Base-by-base conservation (phyloP, 2,797 vertebrate genomes). In the Diceros bicornis region DNA sequence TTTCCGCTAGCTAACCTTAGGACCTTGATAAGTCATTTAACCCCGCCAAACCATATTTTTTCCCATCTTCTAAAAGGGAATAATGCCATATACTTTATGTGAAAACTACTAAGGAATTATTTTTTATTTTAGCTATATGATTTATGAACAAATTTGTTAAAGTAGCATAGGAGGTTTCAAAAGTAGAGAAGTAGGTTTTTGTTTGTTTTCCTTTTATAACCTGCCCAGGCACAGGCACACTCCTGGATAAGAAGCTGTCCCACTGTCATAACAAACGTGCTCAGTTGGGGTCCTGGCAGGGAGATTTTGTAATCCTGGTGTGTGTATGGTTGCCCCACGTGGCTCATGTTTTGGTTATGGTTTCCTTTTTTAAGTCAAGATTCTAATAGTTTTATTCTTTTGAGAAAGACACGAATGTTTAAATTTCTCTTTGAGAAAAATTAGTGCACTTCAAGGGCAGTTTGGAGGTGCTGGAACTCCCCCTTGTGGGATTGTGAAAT, bases 401-500 rank as follows among this genome's bases (percentile, higher is more conserved):
- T 77, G 47, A 64, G 16, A 64, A 55, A 59, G 27, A 44, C 32
- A 4, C 0, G 11, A 66, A 55, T 6, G 7, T 91, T 88, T 7
- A 62, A 47, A 21, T 95, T 79, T 71, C 29, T 50, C 27, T 88
- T 85, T 66, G 72, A n/a, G 84, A 85, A 71, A 62, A 85, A 44
- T 52, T 16, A 32, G 37, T 16, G 0, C 7, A 4, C 25, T 55
- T 87, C 21, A 29, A 14, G 27, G n/a, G 44, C 72, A 52, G 32
- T 96, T 97, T 96, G 52, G 62, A 98, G 95, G 83, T 95, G n/a
- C 78, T 98, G 92, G 87, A 83, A 96, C 98, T 97, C 98, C 98
- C 98, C 97, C 98, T 99, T 95, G 98, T 98, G 99, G 98, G 89
- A 62, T 92, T 66, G 29, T 66, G 34, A 79, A 34, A 86, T 88